Conservation (phyloP, 2,888 invertebrate species). For the Ptilodon capucinus region DNA sequence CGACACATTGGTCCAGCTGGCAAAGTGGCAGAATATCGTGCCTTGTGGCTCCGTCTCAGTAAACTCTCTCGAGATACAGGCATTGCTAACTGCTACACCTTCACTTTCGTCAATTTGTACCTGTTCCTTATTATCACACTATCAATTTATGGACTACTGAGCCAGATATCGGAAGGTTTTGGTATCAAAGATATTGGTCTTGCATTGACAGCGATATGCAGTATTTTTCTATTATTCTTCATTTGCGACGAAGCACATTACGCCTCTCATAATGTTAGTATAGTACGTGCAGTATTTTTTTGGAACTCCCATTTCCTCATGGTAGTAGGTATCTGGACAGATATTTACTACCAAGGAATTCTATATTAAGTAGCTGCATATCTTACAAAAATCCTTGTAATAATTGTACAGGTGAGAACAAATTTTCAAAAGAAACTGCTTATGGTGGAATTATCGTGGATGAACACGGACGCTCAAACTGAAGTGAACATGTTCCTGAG, state of each 20-base stretch:
- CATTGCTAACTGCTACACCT: conserved; percentile 85
- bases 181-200: conserved; percentile 88
- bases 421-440: conserved; percentile 89
- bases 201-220: conserved; percentile 85
- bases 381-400: too few species aligned
- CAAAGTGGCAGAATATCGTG: conserved; percentile 87
- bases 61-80: conserved; percentile 86
- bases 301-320: too few species aligned
- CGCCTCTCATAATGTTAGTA: conserved; percentile 86
- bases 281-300: too few species aligned
- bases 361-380: too few species aligned
- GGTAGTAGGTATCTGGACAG: too few species aligned
- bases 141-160: conserved; percentile 88
- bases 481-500: conserved; percentile 90
- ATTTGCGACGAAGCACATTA: conserved; percentile 89
- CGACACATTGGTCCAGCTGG: conserved; percentile 86
- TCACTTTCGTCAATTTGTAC: conserved; percentile 86
- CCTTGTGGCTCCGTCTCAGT: conserved; percentile 87
- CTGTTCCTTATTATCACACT: conserved; percentile 88
- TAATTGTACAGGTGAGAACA: conserved; percentile 78
- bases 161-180: conserved; percentile 88
- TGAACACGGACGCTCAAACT: conserved; percentile 89
- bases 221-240: conserved; percentile 85
- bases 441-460: conserved; percentile 88
- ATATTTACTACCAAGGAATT: too few species aligned